Evolutionary conservation across 2,888 invertebrate species (phyloP).

Genomic region (Xestia ashworthii): DNA sequence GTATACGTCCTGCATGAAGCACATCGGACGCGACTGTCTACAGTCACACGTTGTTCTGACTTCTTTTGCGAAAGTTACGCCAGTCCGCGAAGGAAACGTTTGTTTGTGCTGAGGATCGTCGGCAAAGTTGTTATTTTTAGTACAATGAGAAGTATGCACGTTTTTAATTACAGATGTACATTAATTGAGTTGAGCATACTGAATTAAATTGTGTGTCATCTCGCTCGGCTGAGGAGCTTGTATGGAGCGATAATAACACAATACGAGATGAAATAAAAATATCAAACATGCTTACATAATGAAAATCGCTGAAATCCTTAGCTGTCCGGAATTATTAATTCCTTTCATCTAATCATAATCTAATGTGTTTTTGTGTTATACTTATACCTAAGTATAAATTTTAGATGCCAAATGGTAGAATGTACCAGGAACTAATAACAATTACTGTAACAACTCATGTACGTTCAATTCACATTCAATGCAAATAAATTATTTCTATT

Average conservation of each 20-base stretch:
- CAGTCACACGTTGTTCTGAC: neutral
- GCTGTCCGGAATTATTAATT: neutral
- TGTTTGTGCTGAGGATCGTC: conserved; percentile 2
- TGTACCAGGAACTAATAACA: too few species aligned
- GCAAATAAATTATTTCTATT: too few species aligned
- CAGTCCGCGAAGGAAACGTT: neutral
- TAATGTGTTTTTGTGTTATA: too few species aligned
- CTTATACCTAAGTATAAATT: too few species aligned
- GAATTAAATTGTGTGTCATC: neutral
- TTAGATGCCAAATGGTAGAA: too few species aligned
- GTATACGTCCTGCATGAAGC: neutral
- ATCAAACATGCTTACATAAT: neutral
- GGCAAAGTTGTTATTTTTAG: neutral
- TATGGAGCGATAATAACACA: neutral
- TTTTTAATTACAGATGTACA: neutral
- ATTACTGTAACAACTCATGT: too few species aligned
- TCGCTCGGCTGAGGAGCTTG: neutral
- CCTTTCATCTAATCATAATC: neutral
- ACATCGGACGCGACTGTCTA: neutral
- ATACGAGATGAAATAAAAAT: neutral
- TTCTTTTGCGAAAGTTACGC: neutral
- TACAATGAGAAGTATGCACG: too few species aligned
- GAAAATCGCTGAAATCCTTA: neutral
- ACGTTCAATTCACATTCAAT: too few species aligned
- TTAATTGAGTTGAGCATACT: neutral